phyloP scores from a whole-genome alignment of 2,113 vertebrate genomes.

The Engraulis encrasicolus region DNA sequence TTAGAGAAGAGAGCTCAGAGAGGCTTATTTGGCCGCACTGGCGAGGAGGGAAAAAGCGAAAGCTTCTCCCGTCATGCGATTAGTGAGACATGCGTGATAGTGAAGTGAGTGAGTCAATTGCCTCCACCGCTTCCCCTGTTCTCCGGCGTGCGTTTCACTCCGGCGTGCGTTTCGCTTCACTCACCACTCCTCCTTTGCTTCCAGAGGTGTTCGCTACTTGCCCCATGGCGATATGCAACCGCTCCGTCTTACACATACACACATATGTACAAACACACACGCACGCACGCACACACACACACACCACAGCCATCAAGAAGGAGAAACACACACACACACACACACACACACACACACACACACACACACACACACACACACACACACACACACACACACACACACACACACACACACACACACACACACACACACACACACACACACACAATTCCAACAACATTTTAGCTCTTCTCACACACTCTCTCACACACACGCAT shows the following conservation, averaged over 20 bases:
- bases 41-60: conserved; percentile 45
- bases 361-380: too few relatives aligned
- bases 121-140: conserved; percentile 53
- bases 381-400: conserved; percentile 62
- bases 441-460: conserved; percentile 77
- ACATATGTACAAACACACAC: conserved; percentile 72
- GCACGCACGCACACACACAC: conserved; percentile 65
- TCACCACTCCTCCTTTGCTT: conserved; percentile 85
- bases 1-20: conserved; percentile 68
- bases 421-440: conserved; percentile 64
- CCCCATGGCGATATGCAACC: conserved; percentile 91
- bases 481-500: conserved; percentile 74
- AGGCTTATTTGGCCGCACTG: conserved; percentile 75
- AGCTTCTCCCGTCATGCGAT: conserved; percentile 69
- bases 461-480: too few relatives aligned
- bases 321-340: conserved; percentile 61
- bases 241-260: conserved; percentile 86
- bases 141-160: conserved; percentile 59
- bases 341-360: conserved; percentile 77
- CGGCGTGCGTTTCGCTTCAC: conserved; percentile 75
- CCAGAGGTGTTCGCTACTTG: conserved; percentile 86
- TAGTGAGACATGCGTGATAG: conserved; percentile 63
- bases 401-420: conserved; percentile 76
- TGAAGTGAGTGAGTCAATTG: too few relatives aligned
- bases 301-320: too few relatives aligned